Evolutionary conservation across 2,113 vertebrate genomes (phyloP).

Genomic region (Hirundichthys speculiger): DNA sequence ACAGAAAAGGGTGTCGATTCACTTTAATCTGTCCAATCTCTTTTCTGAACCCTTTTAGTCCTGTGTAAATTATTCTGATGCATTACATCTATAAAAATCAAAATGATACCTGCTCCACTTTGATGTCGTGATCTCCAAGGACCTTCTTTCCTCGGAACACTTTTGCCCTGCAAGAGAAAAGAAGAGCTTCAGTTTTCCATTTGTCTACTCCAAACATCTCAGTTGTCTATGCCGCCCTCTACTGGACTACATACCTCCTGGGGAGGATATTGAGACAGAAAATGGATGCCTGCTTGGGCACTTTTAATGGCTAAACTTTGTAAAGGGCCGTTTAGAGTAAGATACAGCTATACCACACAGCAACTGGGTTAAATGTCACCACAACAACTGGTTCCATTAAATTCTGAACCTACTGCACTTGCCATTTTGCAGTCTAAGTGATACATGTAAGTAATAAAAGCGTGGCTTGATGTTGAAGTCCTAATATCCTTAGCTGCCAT

Average conservation of each 20-base stretch:
- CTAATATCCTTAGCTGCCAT: constrained; percentile 23
- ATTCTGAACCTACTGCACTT: too few relatives aligned
- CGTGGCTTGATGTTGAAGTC: constrained; percentile 12
- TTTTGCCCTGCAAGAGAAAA: constrained; percentile 86
- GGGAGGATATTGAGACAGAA: constrained; percentile 25
- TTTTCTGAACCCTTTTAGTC: background rate
- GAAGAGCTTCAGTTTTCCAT: constrained; percentile 5
- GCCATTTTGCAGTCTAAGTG: constrained; percentile 8
- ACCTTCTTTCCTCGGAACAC: constrained; percentile 95
- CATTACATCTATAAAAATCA: constrained; percentile 11
- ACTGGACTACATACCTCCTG: constrained; percentile 44
- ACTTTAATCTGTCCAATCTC: constrained; percentile 26
- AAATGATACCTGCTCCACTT: constrained; percentile 92
- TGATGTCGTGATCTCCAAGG: constrained; percentile 94
- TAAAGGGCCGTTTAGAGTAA: too few relatives aligned
- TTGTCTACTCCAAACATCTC: constrained; percentile 3
- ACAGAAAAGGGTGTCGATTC: constrained; percentile 4
- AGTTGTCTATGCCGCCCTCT: constrained; percentile 79
- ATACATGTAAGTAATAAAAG: constrained; percentile 20
- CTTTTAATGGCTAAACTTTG: background rate
- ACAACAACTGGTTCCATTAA: too few relatives aligned
- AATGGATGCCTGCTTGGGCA: constrained; percentile 50
- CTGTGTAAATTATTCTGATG: constrained; percentile 10
- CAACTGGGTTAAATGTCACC: too few relatives aligned
- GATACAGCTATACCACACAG: too few relatives aligned